These are phyloP conservation scores for Drosophila infuscata DNA, from an alignment of 2,888 invertebrate genomes.

Conservation along the genomic window DNA sequence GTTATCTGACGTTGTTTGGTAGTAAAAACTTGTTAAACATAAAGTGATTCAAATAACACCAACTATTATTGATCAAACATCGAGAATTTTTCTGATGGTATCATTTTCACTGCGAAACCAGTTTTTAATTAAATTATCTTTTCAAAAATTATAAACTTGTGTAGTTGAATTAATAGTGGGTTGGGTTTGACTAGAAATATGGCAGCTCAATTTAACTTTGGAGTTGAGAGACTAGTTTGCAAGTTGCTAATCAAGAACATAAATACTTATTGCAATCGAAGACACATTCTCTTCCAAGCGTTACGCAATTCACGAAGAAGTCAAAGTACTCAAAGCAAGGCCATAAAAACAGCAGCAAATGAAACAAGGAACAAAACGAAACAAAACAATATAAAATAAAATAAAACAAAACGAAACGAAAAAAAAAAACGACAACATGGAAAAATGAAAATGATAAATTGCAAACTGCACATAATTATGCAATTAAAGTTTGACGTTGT, in stretches of 20 bases:
- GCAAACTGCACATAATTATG: slow-evolving; percentile 85
- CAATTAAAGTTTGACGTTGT: slow-evolving; percentile 85
- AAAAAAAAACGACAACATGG: slow-evolving; percentile 72
- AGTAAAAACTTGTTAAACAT: neutral
- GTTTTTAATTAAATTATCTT: neutral
- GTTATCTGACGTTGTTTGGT: neutral
- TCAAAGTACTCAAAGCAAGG: neutral
- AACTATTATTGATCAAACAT: neutral
- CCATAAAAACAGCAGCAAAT: slow-evolving; percentile 12
- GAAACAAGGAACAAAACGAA: slow-evolving; percentile 32
- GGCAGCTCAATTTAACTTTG: neutral
- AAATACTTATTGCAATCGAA: neutral
- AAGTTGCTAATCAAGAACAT: neutral
- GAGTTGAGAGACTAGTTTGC: neutral
- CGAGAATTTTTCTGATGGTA: neutral
- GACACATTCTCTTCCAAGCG: neutral
- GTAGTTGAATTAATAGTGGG: neutral
- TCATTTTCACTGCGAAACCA: neutral
- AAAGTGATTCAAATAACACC: neutral
- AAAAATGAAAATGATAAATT: slow-evolving; percentile 85
- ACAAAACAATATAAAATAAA: slow-evolving; percentile 34
- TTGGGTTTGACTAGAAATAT: neutral
- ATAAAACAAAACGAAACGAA: slow-evolving; percentile 33
- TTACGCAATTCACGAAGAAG: neutral
- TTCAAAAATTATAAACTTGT: neutral